Evolutionary conservation across 35 echinoderm and acorn worm genomes (phyloP), one percentile per base, ranked within the genome.

Genomic region (Stichopus chloronotus): DNA sequence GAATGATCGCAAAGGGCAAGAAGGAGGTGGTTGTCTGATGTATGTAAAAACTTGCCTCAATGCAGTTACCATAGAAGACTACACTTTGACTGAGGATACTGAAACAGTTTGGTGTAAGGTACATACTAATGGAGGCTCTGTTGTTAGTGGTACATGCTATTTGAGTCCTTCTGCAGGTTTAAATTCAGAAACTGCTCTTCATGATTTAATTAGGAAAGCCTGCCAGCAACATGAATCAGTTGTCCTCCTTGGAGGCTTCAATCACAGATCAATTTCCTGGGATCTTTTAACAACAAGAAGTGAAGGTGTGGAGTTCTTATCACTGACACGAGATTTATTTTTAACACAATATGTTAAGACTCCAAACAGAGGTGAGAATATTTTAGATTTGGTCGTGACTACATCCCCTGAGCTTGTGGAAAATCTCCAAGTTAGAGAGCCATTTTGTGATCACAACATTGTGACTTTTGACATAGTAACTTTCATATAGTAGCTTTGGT

Each of bases 71-170:
- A 24, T 23, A 72, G 88, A 72, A 12, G 88, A 90, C 30, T 72
- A 71, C 25, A 7, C 88, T 69, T 17, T 10, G 5, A 71, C 59
- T 4, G 17, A 71, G 69, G 58, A 52, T 90, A 72, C 59, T 52
- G 61, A 90, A 90, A 72, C 59, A 4, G 56, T 90, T 8, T 90
- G 88, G 88, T 90, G 88, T 74, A 71, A 90, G 65, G 76, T 76
- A 4, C 30, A 53, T 14, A 76, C 59, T 90, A 90, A 71, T 53
- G 65, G 61, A 19, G 58, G 56, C 84, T 57, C 52, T 90, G 25
- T 90, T 53, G 24, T 90, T 25, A 71, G 69, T 72, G 88, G 88
- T 72, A 71, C 30, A 5, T 90, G 88, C 56, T 90, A 90, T 71
- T 7, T 83, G 22, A 52, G 23, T 83, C 79, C 79, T 55, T 4